A percentile compares a stretch with the other conserved stretches of the same genome.
phyloP scores from a whole-genome alignment of 2,888 invertebrate genomes.

The Dolichopus griseipennis region DNA sequence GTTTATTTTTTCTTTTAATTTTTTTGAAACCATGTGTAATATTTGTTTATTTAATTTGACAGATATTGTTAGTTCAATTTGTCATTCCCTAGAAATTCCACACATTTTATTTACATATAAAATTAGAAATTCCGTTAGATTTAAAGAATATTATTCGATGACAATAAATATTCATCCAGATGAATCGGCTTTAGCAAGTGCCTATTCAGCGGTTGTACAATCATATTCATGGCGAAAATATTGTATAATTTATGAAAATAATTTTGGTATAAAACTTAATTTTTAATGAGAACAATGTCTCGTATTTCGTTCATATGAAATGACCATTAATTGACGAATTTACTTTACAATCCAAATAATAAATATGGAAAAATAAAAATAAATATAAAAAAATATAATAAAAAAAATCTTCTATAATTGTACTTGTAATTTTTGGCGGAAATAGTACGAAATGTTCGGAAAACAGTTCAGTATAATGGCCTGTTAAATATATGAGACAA shows the following conservation, averaged over 20 bases:
- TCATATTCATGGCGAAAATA: conserved; percentile 71
- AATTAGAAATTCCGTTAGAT: conserved; percentile 42
- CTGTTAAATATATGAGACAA: too few relatives aligned
- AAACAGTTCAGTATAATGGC: neutral
- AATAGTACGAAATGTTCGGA: neutral
- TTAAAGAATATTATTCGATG: conserved; percentile 45
- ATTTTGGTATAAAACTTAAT: conserved; percentile 55
- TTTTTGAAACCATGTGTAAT: neutral
- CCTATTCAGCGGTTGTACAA: conserved; percentile 63
- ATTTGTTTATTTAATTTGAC: conserved; percentile 5
- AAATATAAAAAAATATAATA: too few relatives aligned
- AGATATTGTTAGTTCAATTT: conserved; percentile 47
- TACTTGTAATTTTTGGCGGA: too few relatives aligned
- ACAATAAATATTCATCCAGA: conserved; percentile 65
- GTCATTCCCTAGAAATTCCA: conserved; percentile 55
- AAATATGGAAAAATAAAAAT: neutral
- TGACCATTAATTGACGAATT: too few relatives aligned
- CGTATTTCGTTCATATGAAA: too few relatives aligned
- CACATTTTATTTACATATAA: conserved; percentile 56
- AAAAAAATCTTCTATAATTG: too few relatives aligned
- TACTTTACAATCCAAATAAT: too few relatives aligned
- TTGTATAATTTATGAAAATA: conserved; percentile 74
- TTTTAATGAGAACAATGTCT: neutral
- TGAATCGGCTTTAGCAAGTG: conserved; percentile 54
- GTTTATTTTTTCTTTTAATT: conserved; percentile 35